Base-by-base conservation (phyloP, 1,140 invertebrate species). In the Pseudomyrmex sp. region DNA sequence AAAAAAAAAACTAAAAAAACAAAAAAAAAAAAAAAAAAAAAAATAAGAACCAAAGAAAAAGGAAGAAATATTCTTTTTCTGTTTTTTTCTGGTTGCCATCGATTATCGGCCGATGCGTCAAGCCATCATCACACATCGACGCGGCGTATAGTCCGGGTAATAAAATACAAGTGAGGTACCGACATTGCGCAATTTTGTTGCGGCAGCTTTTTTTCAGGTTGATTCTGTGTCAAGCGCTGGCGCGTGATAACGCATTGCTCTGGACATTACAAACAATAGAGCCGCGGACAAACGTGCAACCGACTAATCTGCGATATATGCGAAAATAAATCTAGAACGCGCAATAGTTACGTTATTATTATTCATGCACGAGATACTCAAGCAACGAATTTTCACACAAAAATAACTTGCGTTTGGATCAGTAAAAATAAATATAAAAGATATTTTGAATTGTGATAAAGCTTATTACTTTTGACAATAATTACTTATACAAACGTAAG, bases 171-270 rank as follows among this genome's bases (percentile, higher is more conserved):
- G 62, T 70, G 85, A 68, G 48, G 10, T n/a, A 77, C 52, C 54
- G 82, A 69, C 85, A 69, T 88, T 87, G 82, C 82, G 85, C 85
- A 88, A 86, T 87, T 88, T 87, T 77, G 82, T 80, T 68, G 85
- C 66, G 66, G 86, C 68, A 68, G 82, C 73, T 66, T 88, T 88
- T 35, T 88, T 88, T 73, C 82, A 84, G 74, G 69, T 70, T 84
- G 86, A 88, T 87, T 87, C 83, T 77, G 46, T 59, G 66, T 70
- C 65, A 74, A 50, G 69, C 70, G 70, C 70, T 52, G 48, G 52
- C 65, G 61, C 85, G 79, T 70, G 86, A 88, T 88, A 79, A 86
- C 86, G 59, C 82, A 84, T 87, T 59, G 85, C 77, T 12, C 58
- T 26, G 85, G 44, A 69, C 66, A 80, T 88, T 84, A 84, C 85